Base-by-base conservation (phyloP, 2,888 invertebrate genomes). In the Gymnosoma rotundatum region DNA sequence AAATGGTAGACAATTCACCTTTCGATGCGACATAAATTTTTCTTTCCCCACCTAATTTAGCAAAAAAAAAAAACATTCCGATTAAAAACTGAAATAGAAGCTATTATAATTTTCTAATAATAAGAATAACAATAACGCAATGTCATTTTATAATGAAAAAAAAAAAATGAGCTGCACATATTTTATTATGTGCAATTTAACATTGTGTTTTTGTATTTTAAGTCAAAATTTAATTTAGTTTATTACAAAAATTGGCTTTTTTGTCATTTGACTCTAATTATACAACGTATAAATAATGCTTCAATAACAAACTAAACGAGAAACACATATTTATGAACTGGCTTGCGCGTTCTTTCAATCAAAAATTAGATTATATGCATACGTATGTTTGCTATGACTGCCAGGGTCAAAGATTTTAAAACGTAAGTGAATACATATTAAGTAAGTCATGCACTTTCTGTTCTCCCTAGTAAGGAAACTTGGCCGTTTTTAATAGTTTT, bases 221-320 rank as follows among this genome's bases (percentile, higher is more conserved):
- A 36, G 6, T 58, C n/a, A 66, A 58, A 75, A 58, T 66, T 8
- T 66, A 48, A 58, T 75, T 74, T 38, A 61, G 52, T 38, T 64
- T 45, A 66, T 66, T 75, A 58, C 36, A 56, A 36, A 76, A 74
- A 70, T 75, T 25, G 25, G 1, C 25, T 64, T 81, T 75, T 81
- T 70, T 81, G 75, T 75, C 81, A 70, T 81, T 75, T 81, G 75
- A 81, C 81, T 74, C 81, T 75, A 75, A 81, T 75, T 81, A 75
- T 75, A 63, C 63, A 75, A 64, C 70, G 64, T 42, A 45, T 48
- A 76, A 75, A 70, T 70, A 75, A 67, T 81, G 52, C 20, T 50
- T 81, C 75, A 70, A 64, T 56, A 70, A 72, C 72, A 70, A 69
- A 81, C 42, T 32, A 25, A 76, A 58, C 21, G 50, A 25, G 25